A percentile compares a stretch with the other conserved stretches of the same genome.
Conservation (phyloP, 2,113 vertebrate genomes). For the Okapia johnstoni region DNA sequence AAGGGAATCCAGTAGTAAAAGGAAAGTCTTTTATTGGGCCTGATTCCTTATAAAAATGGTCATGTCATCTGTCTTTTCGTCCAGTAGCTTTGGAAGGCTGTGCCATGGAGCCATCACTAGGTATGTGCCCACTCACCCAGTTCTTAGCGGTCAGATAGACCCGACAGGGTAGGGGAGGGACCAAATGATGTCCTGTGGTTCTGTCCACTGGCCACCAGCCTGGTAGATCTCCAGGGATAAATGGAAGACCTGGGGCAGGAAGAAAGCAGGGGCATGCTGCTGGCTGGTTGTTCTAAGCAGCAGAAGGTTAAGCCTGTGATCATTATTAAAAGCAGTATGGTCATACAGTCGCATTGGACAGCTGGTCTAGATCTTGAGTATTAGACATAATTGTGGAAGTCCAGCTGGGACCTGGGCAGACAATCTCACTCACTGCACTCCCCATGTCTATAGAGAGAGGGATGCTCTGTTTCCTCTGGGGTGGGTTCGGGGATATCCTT, state of each 20-base stretch:
- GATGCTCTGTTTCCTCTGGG: not conserved
- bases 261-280: accelerated
- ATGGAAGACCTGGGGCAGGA: not conserved
- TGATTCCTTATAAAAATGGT: not conserved
- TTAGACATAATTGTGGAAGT: too few species aligned
- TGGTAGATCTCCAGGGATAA: too few species aligned
- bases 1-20: not conserved
- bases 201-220: too few species aligned
- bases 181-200: not conserved
- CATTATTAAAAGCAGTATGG: not conserved
- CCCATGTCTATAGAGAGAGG: not conserved
- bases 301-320: too few species aligned
- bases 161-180: not conserved
- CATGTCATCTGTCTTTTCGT: not conserved
- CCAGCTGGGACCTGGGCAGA: not conserved
- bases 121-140: accelerated
- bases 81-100: not conserved
- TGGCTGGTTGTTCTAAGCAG: not conserved
- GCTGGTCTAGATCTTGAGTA: too few species aligned
- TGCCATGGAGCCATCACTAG: too few species aligned
- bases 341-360: not conserved
- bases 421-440: accelerated
- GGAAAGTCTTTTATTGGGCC: not conserved
- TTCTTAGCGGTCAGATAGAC: not conserved
- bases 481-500: not conserved